phyloP scores from a whole-genome alignment of 2,113 vertebrate genomes.

The Ibidorhyncha struthersii region DNA sequence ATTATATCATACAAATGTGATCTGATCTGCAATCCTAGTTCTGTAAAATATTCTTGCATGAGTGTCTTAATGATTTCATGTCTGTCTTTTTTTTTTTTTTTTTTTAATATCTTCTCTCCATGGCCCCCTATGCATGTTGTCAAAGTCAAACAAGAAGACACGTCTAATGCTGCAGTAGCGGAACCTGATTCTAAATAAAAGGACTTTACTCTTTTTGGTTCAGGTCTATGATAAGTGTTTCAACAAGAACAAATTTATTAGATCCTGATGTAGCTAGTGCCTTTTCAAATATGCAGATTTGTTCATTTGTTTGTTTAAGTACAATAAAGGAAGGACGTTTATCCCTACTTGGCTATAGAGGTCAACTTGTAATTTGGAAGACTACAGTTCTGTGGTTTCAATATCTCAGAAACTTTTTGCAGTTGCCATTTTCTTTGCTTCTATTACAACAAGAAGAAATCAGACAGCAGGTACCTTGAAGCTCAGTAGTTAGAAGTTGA shows the following conservation, averaged over 20 bases:
- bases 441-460: background rate
- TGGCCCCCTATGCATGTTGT: background rate
- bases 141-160: background rate
- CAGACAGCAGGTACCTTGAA: background rate
- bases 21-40: background rate
- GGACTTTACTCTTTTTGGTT: background rate
- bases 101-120: background rate
- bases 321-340: background rate
- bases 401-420: background rate
- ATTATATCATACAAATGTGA: background rate
- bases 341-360: background rate
- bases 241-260: background rate
- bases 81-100: background rate
- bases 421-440: background rate
- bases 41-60: background rate
- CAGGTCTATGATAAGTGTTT: background rate
- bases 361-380: background rate
- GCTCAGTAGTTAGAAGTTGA: background rate
- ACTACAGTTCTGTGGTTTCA: background rate
- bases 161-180: background rate
- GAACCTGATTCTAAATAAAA: background rate
- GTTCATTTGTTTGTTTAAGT: background rate
- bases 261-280: background rate
- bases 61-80: background rate
- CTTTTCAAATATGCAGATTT: background rate